phyloP scores from a whole-genome alignment of 2,113 vertebrate genomes.

The Neofelis nebulosa region DNA sequence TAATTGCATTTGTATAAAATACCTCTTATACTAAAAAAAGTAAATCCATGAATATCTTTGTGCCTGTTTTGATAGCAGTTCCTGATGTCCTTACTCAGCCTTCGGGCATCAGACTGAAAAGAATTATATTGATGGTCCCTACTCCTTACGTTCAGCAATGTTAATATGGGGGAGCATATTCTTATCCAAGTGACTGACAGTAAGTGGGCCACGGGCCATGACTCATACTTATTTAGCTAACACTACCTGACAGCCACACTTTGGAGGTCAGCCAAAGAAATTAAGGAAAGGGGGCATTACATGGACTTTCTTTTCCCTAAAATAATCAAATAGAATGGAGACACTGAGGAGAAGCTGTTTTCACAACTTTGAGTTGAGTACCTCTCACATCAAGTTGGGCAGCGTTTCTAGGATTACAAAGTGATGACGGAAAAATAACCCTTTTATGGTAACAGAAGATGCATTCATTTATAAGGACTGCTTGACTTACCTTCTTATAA shows the following conservation, averaged over 20 bases:
- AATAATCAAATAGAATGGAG: slow-evolving; percentile 51
- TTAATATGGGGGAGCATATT: slow-evolving; percentile 43
- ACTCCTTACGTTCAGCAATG: neutral
- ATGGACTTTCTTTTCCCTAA: slow-evolving; percentile 32
- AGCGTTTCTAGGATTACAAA: slow-evolving; percentile 21
- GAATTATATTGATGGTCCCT: slow-evolving; percentile 13
- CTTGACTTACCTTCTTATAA: neutral
- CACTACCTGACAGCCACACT: slow-evolving; percentile 71
- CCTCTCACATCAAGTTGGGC: neutral
- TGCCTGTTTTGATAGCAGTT: neutral
- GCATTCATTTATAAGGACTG: neutral
- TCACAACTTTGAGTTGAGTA: slow-evolving; percentile 57
- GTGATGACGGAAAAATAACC: neutral
- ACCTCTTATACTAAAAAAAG: neutral
- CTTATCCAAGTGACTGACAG: slow-evolving; percentile 67
- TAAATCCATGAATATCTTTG: neutral
- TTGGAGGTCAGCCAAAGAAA: slow-evolving; percentile 76
- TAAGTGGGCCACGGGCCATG: slow-evolving; percentile 69
- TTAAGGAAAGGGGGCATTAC: slow-evolving; percentile 37
- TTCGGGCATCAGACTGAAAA: slow-evolving; percentile 23
- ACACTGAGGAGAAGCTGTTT: slow-evolving; percentile 46
- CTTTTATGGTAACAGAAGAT: neutral
- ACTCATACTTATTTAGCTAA: slow-evolving; percentile 73
- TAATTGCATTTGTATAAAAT: neutral
- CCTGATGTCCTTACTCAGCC: neutral